These are phyloP conservation scores for Ennomos quercinarius DNA, from an alignment of 2,888 invertebrate species.

Conservation along the genomic window DNA sequence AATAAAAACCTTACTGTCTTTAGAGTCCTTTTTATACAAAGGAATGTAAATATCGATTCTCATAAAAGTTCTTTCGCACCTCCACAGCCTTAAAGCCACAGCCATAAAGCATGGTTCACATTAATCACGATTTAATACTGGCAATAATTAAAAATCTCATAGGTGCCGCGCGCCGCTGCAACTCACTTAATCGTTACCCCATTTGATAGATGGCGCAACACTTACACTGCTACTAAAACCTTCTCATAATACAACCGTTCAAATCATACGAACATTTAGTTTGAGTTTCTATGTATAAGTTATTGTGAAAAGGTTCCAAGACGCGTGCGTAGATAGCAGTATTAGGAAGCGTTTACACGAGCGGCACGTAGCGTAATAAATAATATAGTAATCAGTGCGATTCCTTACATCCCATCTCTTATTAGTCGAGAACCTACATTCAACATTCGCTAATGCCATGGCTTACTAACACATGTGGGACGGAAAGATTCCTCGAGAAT, in stretches of 20 bases:
- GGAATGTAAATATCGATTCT: slow-evolving; percentile 6
- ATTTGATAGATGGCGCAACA: slow-evolving; percentile 73
- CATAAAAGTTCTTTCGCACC: slow-evolving; percentile 12
- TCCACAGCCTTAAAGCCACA: slow-evolving; percentile 48
- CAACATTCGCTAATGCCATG: slow-evolving; percentile 81
- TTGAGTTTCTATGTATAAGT: slow-evolving; percentile 16
- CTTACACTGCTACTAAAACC: slow-evolving; percentile 58
- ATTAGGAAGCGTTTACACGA: slow-evolving; percentile 84
- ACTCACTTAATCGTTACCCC: slow-evolving; percentile 78
- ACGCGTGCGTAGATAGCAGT: slow-evolving; percentile 67
- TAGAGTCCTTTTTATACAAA: slow-evolving; percentile 6
- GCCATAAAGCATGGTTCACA: slow-evolving; percentile 60
- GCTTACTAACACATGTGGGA: slow-evolving; percentile 84
- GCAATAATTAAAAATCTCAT: slow-evolving; percentile 80
- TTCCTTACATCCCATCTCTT: slow-evolving; percentile 84
- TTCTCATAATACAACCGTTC: slow-evolving; percentile 48
- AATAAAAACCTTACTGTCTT: slow-evolving; percentile 5
- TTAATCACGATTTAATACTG: slow-evolving; percentile 71
- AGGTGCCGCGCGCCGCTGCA: slow-evolving; percentile 67
- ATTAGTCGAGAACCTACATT: slow-evolving; percentile 83
- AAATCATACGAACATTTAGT: slow-evolving; percentile 14
- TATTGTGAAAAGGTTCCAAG: slow-evolving; percentile 67
- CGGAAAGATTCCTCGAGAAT: slow-evolving; percentile 81
- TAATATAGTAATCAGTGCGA: slow-evolving; percentile 85
- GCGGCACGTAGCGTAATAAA: slow-evolving; percentile 84